Percentiles rank a stretch among this genome's conserved stretches.
These are phyloP conservation scores for human (Homo sapiens) DNA, from an alignment of 2,113 vertebrate species.

Conservation along the genomic window DNA sequence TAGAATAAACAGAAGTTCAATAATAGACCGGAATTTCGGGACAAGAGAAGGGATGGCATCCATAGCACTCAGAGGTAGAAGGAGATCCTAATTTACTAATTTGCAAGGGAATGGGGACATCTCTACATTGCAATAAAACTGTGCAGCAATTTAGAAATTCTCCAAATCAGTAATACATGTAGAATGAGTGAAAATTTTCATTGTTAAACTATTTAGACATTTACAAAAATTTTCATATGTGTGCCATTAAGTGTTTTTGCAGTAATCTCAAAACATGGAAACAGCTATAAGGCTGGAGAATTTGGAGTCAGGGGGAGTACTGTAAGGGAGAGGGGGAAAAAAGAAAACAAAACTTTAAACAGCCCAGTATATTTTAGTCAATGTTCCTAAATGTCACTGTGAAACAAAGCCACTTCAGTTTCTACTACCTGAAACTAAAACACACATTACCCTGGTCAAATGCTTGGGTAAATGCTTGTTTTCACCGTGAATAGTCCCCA, in stretches of 20 bases:
- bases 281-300: background rate
- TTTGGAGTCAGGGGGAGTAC: background rate
- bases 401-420: constrained; percentile 53
- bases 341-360: background rate
- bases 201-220: background rate
- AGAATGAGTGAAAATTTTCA: background rate
- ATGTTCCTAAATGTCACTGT: constrained; percentile 51
- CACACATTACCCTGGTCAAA: background rate
- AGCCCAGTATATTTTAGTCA: constrained; percentile 13
- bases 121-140: background rate
- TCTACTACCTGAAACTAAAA: constrained; percentile 54
- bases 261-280: constrained; percentile 37
- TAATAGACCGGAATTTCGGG: background rate
- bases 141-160: background rate
- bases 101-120: background rate
- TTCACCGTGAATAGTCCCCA: constrained; percentile 77
- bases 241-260: background rate
- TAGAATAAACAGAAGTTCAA: background rate
- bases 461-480: constrained; percentile 67
- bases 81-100: too few species aligned
- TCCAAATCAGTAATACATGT: background rate
- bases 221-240: background rate
- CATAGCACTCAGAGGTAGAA: background rate
- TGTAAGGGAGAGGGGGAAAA: background rate
- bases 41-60: background rate